Conservation (phyloP, 1,140 invertebrate genomes). For the Charaxes varanes region DNA sequence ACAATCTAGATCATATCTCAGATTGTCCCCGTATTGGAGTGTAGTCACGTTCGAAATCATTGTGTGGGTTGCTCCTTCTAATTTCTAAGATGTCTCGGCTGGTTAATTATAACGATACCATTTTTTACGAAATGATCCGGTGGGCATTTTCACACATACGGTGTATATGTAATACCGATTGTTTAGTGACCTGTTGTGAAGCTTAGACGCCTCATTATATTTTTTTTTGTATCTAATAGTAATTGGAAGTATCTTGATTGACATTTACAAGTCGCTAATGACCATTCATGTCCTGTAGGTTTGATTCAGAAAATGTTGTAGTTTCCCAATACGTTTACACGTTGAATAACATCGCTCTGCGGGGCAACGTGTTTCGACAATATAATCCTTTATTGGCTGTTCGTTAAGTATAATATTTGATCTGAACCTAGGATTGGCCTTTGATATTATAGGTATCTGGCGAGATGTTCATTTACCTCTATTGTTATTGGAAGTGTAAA, state of each 20-base stretch:
- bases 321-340: constrained; percentile 43
- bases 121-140: constrained; percentile 36
- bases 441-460: constrained; percentile 32
- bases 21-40: constrained; percentile 61
- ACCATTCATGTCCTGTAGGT: constrained; percentile 50
- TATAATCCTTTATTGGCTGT: constrained; percentile 35
- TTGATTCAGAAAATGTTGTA: constrained; percentile 41
- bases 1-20: constrained; percentile 63
- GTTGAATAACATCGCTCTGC: constrained; percentile 41
- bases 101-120: constrained; percentile 51
- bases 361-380: constrained; percentile 33
- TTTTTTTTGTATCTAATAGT: constrained; percentile 28
- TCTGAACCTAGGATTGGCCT: constrained; percentile 39
- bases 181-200: constrained; percentile 27
- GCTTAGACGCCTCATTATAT: constrained; percentile 26
- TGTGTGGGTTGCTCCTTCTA: constrained; percentile 50
- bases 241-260: constrained; percentile 43
- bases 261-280: constrained; percentile 50
- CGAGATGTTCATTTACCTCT: constrained; percentile 36
- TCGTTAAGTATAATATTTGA: constrained; percentile 33
- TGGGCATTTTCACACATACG: too few relatives aligned
- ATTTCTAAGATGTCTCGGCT: constrained; percentile 51
- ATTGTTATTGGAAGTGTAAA: constrained; percentile 35
- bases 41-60: constrained; percentile 56
- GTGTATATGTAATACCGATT: too few relatives aligned